Percentiles rank a stretch among this genome's conserved stretches.
These are phyloP conservation scores for Teleogryllus occipitalis DNA, from an alignment of 1,140 invertebrate genomes.

Conservation along the genomic window DNA sequence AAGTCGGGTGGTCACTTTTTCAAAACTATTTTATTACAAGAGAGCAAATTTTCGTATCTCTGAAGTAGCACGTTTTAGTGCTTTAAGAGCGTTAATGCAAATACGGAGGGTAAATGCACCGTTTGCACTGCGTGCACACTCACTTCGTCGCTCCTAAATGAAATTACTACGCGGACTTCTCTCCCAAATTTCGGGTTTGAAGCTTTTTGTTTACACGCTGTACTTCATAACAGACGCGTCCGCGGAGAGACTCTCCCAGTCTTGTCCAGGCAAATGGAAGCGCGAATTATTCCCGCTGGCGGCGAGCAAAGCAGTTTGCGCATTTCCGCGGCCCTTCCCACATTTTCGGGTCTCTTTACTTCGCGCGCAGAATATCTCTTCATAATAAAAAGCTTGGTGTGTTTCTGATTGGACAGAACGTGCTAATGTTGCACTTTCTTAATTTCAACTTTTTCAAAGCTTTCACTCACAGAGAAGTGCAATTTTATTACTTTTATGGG, in stretches of 20 bases:
- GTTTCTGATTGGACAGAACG: no score
- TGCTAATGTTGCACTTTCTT: no score
- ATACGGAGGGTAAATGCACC: not conserved
- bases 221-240: not conserved
- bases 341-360: not conserved
- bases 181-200: not conserved
- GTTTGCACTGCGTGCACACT: not conserved
- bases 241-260: not conserved
- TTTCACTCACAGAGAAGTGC: no score
- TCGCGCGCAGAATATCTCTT: not conserved
- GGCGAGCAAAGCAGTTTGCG: not conserved
- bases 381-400: no score
- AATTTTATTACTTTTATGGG: no score
- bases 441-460: no score
- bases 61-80: constrained; percentile 4
- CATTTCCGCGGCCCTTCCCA: not conserved
- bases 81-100: constrained; percentile 1
- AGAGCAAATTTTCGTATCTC: constrained; percentile 4
- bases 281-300: not conserved
- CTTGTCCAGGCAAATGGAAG: not conserved
- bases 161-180: not conserved
- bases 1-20: not conserved
- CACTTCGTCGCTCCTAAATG: not conserved
- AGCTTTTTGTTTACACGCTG: not conserved
- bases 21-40: not conserved